Base-by-base conservation (phyloP, 92 coral and sea anemone genomes). In the Scolanthus callimorphus region DNA sequence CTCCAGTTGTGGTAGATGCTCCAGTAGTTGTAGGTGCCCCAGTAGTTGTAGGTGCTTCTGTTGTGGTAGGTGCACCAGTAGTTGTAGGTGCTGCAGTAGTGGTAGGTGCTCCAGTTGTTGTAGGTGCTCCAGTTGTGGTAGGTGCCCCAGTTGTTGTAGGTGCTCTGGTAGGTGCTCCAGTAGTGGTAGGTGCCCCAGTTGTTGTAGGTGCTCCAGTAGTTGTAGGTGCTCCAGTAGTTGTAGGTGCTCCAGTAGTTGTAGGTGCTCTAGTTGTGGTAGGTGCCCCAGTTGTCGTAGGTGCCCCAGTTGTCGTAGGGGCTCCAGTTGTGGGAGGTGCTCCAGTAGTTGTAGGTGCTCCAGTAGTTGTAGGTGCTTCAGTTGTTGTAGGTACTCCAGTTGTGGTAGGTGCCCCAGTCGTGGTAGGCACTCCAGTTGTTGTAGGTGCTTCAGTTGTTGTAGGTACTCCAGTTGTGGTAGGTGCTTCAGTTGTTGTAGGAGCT, bases 181-280 rank as follows among this genome's bases (percentile, higher is more conserved):
- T 52, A 15, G 79, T 63, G 15, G 80, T 41, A 0, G 65, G 65
- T 27, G 12, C 10, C 17, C n/a, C 29, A 2, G 62, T 56, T 13
- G 62, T 34, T 9, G 52, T 46, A 10, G 52, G 52, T 20, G 4
- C 27, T 28, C 27, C 62, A 8, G 62, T 56, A 17, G 62, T 29
- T 19, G 62, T 27, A n/a, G 62, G 62, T 30, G 39, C 29, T 30
- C 27, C 44, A 8, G 62, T 56, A 15, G 73, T 66, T 4, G 62
- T 52, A 22, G 73, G 73, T 53, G 50, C 58, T n/a, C 37, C 29
- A 1, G 73, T 46, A 4, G 64, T 58, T 3, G 64, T 60, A n/a
- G 66, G 51, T 38, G 28, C 31, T 39, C 12, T 28, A 0, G 66
- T 11, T 1, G 59, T 48, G 6, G 72, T 65, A 22, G 63, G 39